These are phyloP conservation scores for Pandemis corylana DNA, from an alignment of 2,888 invertebrate genomes.

Conservation along the genomic window DNA sequence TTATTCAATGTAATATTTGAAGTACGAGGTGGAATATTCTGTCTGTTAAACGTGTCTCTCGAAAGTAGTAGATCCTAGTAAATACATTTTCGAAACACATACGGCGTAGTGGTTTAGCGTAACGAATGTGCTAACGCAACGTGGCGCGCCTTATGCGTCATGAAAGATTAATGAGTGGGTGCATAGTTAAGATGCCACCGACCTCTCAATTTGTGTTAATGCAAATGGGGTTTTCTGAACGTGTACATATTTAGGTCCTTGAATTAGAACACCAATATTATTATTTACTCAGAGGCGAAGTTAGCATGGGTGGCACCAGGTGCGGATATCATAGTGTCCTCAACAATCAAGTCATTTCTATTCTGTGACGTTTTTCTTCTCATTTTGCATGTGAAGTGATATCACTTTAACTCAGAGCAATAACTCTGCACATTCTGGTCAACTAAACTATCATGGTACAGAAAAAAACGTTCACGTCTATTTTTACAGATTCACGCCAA, in stretches of 20 bases:
- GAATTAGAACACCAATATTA: background rate
- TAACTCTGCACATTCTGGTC: no score
- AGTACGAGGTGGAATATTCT: background rate
- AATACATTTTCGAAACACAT: background rate
- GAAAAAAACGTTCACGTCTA: no score
- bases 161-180: constrained; percentile 6
- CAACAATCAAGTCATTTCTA: no score
- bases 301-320: background rate
- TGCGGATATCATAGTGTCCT: no score
- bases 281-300: background rate
- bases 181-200: constrained; percentile 1
- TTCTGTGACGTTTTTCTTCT: no score
- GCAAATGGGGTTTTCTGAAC: background rate
- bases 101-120: background rate
- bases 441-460: no score
- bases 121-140: constrained; percentile 2
- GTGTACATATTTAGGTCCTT: background rate
- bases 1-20: background rate
- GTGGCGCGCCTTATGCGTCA: background rate
- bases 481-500: no score
- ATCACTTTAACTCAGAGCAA: no score
- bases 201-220: background rate
- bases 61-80: background rate
- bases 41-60: background rate
- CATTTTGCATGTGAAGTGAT: no score